Evolutionary conservation across 2,888 invertebrate genomes (phyloP).

Genomic region (Stenurella melanura): DNA sequence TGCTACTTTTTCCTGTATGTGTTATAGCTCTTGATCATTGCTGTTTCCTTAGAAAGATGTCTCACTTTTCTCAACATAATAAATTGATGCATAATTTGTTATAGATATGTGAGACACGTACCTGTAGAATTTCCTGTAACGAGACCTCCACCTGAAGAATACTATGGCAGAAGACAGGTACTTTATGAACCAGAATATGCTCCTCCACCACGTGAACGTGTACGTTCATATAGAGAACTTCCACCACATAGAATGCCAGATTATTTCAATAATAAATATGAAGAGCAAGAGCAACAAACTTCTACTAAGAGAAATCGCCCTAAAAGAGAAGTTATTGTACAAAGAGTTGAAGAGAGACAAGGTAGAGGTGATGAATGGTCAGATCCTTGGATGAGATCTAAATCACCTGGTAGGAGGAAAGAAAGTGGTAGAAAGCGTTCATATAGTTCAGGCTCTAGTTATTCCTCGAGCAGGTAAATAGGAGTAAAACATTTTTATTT

Average conservation of each 20-base stretch:
- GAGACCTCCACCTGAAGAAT: conserved; percentile 64
- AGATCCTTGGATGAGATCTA: conserved; percentile 94
- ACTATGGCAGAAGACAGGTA: conserved; percentile 69
- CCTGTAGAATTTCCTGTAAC: conserved; percentile 65
- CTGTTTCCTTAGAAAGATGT: too few species aligned
- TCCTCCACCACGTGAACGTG: conserved; percentile 69
- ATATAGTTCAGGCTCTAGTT: conserved; percentile 84
- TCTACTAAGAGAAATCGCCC: conserved; percentile 71
- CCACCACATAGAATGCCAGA: conserved; percentile 77
- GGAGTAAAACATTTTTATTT: not conserved
- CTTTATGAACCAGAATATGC: conserved; percentile 70
- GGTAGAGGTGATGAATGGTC: conserved; percentile 91
- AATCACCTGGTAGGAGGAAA: conserved; percentile 79
- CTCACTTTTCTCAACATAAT: not conserved
- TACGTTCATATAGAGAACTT: conserved; percentile 74
- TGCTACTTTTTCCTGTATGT: too few species aligned
- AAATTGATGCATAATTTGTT: conserved; percentile 30
- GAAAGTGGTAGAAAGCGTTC: conserved; percentile 75
- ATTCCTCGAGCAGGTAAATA: conserved; percentile 77
- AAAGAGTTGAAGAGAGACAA: conserved; percentile 75
- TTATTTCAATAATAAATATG: conserved; percentile 72
- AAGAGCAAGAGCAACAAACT: conserved; percentile 73
- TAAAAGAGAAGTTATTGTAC: conserved; percentile 83
- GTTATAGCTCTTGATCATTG: too few species aligned
- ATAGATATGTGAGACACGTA: conserved; percentile 67